These are phyloP conservation scores for Antitype chi DNA, from an alignment of 2,888 invertebrate genomes.

Conservation along the genomic window DNA sequence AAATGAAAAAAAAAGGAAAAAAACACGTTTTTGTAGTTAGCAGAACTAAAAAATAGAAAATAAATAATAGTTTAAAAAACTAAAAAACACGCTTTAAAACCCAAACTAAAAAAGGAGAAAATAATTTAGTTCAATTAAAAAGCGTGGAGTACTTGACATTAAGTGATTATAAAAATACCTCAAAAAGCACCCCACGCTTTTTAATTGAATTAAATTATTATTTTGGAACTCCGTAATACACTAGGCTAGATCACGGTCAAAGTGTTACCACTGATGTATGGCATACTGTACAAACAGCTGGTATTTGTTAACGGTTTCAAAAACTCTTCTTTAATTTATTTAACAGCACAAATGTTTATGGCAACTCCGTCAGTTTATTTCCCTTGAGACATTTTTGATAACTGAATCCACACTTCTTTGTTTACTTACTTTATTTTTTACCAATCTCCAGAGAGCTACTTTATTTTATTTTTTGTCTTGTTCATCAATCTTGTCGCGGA, in stretches of 20 bases:
- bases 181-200: too few relatives aligned
- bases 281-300: neutral
- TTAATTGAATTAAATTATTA: too few relatives aligned
- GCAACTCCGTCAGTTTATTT: slow-evolving; percentile 29
- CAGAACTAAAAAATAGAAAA: too few relatives aligned
- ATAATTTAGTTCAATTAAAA: too few relatives aligned
- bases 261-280: neutral
- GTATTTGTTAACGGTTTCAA: neutral
- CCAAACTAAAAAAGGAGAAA: too few relatives aligned
- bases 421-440: slow-evolving; percentile 25
- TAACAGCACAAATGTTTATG: neutral
- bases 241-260: neutral
- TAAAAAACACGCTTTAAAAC: too few relatives aligned
- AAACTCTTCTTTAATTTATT: neutral
- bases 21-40: too few relatives aligned
- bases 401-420: slow-evolving; percentile 38
- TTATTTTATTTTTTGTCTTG: slow-evolving; percentile 37
- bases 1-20: too few relatives aligned
- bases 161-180: too few relatives aligned
- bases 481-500: slow-evolving; percentile 55
- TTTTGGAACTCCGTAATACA: neutral
- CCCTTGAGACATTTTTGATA: slow-evolving; percentile 33
- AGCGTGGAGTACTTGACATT: too few relatives aligned
- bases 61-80: too few relatives aligned
- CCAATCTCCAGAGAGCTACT: slow-evolving; percentile 13